Percentiles rank a stretch among this genome's conserved stretches.
These are phyloP conservation scores for Tetrax tetrax DNA, from an alignment of 2,113 vertebrate species.

Conservation along the genomic window DNA sequence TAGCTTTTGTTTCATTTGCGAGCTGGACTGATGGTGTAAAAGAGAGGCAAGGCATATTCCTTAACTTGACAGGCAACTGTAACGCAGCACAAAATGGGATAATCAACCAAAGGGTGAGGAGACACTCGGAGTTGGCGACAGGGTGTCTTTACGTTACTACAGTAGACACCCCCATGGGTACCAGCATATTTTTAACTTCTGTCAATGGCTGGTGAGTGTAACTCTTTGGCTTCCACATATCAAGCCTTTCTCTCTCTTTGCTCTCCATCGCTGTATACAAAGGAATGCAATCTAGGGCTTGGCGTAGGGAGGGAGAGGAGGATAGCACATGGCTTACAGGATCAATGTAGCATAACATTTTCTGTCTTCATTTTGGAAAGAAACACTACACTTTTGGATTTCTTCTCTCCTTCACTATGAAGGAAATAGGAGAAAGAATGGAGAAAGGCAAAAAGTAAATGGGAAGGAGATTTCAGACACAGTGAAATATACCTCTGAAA, in stretches of 20 bases:
- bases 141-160: background rate
- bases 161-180: background rate
- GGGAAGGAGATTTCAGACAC: background rate
- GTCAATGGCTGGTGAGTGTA: background rate
- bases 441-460: background rate
- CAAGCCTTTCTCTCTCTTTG: background rate
- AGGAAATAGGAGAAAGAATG: background rate
- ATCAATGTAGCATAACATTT: background rate
- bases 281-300: background rate
- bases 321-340: background rate
- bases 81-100: fast-evolving
- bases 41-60: background rate
- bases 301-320: background rate
- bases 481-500: background rate
- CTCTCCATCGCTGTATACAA: background rate
- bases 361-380: background rate
- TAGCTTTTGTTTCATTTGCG: background rate
- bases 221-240: background rate
- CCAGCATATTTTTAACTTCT: background rate
- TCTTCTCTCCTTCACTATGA: background rate
- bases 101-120: background rate
- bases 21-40: background rate
- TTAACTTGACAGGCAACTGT: background rate
- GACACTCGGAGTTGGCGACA: background rate
- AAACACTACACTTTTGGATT: background rate